Evolutionary conservation across 2,113 vertebrate species (phyloP), one percentile per base, ranked within the genome.

Genomic region (Choloepus hoffmanni): DNA sequence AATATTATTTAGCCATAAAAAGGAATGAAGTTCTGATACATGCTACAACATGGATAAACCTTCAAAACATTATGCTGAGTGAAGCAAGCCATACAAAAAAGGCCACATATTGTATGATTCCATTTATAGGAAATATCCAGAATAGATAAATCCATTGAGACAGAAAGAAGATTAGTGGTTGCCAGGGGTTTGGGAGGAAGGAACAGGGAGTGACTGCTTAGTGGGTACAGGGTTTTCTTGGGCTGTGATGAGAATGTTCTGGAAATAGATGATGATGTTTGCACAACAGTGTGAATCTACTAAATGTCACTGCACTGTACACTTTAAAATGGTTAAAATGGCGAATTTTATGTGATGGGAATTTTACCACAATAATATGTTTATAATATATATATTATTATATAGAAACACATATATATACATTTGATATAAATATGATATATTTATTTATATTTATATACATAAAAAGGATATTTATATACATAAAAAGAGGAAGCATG

Each of bases 161-260:
- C 7, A 89, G 55, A 89, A 70, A 53, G 68, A 3, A 85, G 43
- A 63, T 58, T 28, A 21, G 53, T 78, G 67, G 67, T 60, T 84
- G 28, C 58, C 81, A 89, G 70, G 50, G 21, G 14, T 48, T 77
- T 6, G 19, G 30, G 15, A 4, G 24, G 2, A 65, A 5, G 4
- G 3, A 7, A 0, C 2, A 1, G 13, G 7, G 62, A 40, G 19
- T 12, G 15, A 8, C 16, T 72, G 40, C n/a, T 53, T 24, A 60
- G 14, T 12, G 33, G 19, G 19, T 45, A 50, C 30, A 50, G 43
- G 23, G 14, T 68, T 86, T 96, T 68, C 92, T 92, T 81, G 50
- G 76, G n/a, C 19, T 23, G 55, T 48, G 33, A 91, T 65, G 16
- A 60, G 58, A 92, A 77, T 28, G 45, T 19, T 72, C 85, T 85